Base-by-base conservation (phyloP, 2,888 invertebrate genomes). In the Drosophila multiciliata region DNA sequence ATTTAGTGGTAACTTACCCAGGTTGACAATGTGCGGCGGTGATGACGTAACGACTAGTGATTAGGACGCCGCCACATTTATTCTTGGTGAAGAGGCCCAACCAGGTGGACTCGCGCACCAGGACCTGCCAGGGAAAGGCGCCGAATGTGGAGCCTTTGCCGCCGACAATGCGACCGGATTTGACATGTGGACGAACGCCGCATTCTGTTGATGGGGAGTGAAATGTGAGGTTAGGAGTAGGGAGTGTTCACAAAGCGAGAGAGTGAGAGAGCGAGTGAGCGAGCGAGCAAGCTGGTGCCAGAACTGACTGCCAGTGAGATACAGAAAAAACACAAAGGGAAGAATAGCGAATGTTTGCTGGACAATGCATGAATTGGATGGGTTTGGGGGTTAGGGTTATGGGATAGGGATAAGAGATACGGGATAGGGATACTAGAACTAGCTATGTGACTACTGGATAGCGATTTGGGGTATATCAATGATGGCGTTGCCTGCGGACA, bases 1-100 rank as follows among this genome's bases (percentile, higher is more conserved):
- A 9, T n/a, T 15, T 7, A 5, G 4, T 1, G 20, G 11, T 0
- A 17, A 77, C 91, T 90, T 92, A 97, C 97, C 98, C 98, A 50
- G 98, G 98, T 92, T 98, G 98, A 93, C 98, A 98, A 94, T 98
- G 98, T 0, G 98, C 98, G 0, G 98, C 98, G 0, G 98, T 98
- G 69, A 98, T 96, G 6, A 98, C 98, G 91, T 96, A 98, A 92
- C 95, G 95, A 85, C 95, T 96, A 40, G 97, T 97, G 86, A 98
- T 97, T n/a, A 98, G 95, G 0, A 98, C 98, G 3, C 98, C 98
- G 1, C 98, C 98, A 91, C 98, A 98, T 93, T 98, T 98, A 93
- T 98, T 98, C 93, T 98, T 98, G 55, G 98, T 98, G 93, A 98
- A 98, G 26, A 98, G 95, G 0, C 98, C 98, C 50, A 98, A 94